phyloP scores from a whole-genome alignment of 2,797 vertebrate species.

The Trachops cirrhosus region DNA sequence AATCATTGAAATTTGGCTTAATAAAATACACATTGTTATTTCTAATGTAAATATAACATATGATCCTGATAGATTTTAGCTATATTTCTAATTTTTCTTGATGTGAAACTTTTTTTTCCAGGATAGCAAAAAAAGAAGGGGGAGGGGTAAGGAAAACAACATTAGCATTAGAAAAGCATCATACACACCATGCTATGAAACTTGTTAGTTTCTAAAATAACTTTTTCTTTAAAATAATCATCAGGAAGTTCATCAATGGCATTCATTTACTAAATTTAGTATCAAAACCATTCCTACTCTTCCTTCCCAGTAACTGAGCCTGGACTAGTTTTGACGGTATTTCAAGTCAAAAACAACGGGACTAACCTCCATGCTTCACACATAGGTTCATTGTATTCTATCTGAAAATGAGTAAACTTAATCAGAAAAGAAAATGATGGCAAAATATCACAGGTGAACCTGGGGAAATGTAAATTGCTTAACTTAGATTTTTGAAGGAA shows the following conservation, averaged over 20 bases:
- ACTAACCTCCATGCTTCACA: not conserved
- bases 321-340: not conserved
- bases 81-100: not conserved
- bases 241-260: conserved; percentile 38
- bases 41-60: not conserved
- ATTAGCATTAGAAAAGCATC: not conserved
- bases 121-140: not conserved
- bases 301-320: not conserved
- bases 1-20: not conserved
- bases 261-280: not conserved
- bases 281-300: not conserved
- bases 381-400: not conserved
- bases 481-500: not conserved
- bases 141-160: not conserved
- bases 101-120: not conserved
- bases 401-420: not conserved
- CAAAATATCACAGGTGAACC: not conserved
- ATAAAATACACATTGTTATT: not conserved
- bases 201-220: conserved; percentile 55
- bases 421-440: not conserved
- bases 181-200: not conserved
- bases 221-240: conserved; percentile 59
- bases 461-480: not conserved
- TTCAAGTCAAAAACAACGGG: conserved; percentile 2
- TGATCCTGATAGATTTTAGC: not conserved